Evolutionary conservation across 2,888 invertebrate genomes (phyloP), one percentile per base, ranked within the genome.

Genomic region (Chalcosyrphus nemorum): DNA sequence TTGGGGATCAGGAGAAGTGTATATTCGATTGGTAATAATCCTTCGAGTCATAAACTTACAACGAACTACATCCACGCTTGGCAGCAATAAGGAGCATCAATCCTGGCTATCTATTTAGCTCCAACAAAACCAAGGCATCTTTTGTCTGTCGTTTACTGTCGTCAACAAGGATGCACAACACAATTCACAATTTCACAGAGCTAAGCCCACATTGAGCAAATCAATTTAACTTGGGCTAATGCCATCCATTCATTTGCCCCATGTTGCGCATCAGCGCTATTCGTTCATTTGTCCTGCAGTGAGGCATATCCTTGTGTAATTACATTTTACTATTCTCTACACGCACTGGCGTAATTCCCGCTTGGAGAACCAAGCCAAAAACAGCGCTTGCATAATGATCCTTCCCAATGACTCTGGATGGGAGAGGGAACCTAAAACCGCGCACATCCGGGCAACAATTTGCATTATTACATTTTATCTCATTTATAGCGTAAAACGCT

Each of bases 381-480:
- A 11, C 4, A 15, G 35, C 35, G 24, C n/a, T 29, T 61, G 72
- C 43, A 65, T 72, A 72, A 59, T 72, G 57, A 59, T n/a, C 71
- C 65, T 54, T 66, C 50, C 13, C 71, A 13, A 56, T 27, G 24
- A 56, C 29, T 29, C 13, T 5, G 1, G 17, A 29, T 17, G 29
- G 2, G 24, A 24, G 24, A n/a, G n/a, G n/a, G n/a, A n/a, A n/a
- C n/a, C n/a, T n/a, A n/a, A n/a, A n/a, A n/a, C n/a, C n/a, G n/a
- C 50, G 19, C 29, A 38, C 47, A 57, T 19, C 27, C 35, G 9
- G 24, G 7, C 38, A 19, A 35, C 47, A 70, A 81, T 76, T 76
- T 81, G 77, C 77, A 82, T 82, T 82, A 77, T 82, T 66, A 77
- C 81, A 81, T 76, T 81, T 77, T 76, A 66, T 81, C 76, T 70